A percentile compares a stretch with the other conserved stretches of the same genome.
Conservation (phyloP, 2,888 invertebrate genomes). For the Oegoconia quadripuncta region DNA sequence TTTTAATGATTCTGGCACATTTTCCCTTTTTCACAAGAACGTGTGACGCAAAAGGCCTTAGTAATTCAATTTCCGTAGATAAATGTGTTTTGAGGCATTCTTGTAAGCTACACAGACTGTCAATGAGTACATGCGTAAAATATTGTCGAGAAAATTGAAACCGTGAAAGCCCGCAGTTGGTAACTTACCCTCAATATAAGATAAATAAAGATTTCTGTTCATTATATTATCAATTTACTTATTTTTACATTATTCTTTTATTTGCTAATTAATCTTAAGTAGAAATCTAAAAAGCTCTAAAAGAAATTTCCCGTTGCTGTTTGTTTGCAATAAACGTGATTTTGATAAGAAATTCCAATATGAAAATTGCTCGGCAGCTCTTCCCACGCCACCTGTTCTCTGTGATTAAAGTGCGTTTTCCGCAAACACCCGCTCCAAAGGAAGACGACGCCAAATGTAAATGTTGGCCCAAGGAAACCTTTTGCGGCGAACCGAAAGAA, state of each 20-base stretch:
- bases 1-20: conserved; percentile 40
- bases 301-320: too few species aligned
- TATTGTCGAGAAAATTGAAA: conserved; percentile 68
- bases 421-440: conserved; percentile 46
- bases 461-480: conserved; percentile 62
- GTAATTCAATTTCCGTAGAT: conserved; percentile 41
- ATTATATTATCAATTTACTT: too few species aligned
- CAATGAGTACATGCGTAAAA: conserved; percentile 60
- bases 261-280: too few species aligned
- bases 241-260: too few species aligned
- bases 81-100: conserved; percentile 46
- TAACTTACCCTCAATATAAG: too few species aligned
- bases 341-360: conserved; percentile 70
- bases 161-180: conserved; percentile 69
- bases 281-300: too few species aligned
- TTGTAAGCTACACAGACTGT: conserved; percentile 47
- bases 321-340: conserved; percentile 26
- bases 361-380: conserved; percentile 60
- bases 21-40: conserved; percentile 21
- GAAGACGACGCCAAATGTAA: conserved; percentile 59
- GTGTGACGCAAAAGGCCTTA: conserved; percentile 25
- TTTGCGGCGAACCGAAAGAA: conserved; percentile 56
- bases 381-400: conserved; percentile 63
- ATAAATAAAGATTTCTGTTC: too few species aligned
- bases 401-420: conserved; percentile 71